phyloP scores from a whole-genome alignment of 2,113 vertebrate species.

The Pao palembangensis region DNA sequence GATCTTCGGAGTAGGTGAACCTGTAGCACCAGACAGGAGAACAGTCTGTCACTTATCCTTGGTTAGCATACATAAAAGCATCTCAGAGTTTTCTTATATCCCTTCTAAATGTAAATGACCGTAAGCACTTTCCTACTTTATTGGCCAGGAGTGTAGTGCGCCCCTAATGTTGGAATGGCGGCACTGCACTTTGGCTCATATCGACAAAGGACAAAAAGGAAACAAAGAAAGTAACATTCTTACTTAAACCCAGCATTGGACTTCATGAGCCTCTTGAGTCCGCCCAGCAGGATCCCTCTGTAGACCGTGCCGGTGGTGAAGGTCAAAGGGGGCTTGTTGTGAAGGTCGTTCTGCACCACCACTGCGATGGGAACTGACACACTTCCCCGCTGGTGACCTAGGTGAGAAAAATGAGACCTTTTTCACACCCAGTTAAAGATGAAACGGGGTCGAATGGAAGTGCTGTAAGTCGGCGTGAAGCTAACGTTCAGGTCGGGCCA shows the following conservation, averaged over 20 bases:
- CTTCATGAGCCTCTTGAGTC: conserved; percentile 33
- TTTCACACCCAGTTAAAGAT: no score
- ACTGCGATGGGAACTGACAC: background rate
- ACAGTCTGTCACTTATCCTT: background rate
- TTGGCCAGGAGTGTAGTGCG: no score
- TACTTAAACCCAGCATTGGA: conserved; percentile 35
- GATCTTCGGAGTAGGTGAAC: conserved; percentile 31
- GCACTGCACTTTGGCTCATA: background rate
- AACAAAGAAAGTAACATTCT: conserved; percentile 1
- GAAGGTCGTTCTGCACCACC: conserved; percentile 33
- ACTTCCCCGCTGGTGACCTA: background rate
- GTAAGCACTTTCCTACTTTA: no score
- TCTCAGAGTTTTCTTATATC: no score
- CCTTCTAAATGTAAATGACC: no score
- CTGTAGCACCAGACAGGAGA: conserved; percentile 10
- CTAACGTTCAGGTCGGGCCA: conserved; percentile 22
- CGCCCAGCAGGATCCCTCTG: conserved; percentile 53
- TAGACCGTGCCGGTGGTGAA: conserved; percentile 13
- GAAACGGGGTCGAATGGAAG: no score
- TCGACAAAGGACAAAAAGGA: background rate
- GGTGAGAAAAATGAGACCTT: background rate
- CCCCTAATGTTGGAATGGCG: no score
- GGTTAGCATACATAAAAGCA: no score
- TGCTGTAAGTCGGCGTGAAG: background rate
- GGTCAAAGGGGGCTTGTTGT: background rate